A percentile compares a stretch with the other conserved stretches of the same genome.
These are phyloP conservation scores for Drosophila fungiperda DNA, from an alignment of 2,888 invertebrate species.

Conservation along the genomic window DNA sequence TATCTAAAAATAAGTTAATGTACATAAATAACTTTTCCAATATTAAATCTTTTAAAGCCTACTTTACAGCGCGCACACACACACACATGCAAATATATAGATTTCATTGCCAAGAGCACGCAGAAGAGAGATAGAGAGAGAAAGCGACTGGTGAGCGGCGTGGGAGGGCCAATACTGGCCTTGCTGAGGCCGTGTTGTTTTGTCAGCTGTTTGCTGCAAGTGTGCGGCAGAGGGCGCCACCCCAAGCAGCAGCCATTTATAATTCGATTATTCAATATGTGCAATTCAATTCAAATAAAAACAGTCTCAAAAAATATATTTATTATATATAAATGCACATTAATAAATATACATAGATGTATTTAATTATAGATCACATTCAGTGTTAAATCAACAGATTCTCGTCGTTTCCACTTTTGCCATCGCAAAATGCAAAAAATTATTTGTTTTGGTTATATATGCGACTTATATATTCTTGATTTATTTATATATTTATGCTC, in stretches of 20 bases:
- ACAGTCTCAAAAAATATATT: background rate
- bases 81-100: constrained; percentile 3
- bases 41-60: constrained; percentile 39
- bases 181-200: constrained; percentile 14
- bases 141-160: background rate
- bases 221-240: constrained; percentile 52
- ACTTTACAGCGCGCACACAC: constrained; percentile 43
- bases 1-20: background rate
- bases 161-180: constrained; percentile 12
- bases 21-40: background rate
- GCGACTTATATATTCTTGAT: constrained; percentile 19
- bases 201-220: constrained; percentile 48
- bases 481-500: constrained; percentile 45
- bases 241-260: constrained; percentile 14
- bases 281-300: background rate
- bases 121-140: background rate
- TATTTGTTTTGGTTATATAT: background rate
- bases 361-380: constrained; percentile 19
- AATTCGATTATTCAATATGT: constrained; percentile 48
- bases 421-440: constrained; percentile 1
- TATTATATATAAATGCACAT: background rate
- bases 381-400: constrained; percentile 1
- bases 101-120: constrained; percentile 64
- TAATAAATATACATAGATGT: background rate
- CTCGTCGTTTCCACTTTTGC: constrained; percentile 34